Base-by-base conservation (phyloP, 2,888 invertebrate genomes). In the Epistrophella euchroma region DNA sequence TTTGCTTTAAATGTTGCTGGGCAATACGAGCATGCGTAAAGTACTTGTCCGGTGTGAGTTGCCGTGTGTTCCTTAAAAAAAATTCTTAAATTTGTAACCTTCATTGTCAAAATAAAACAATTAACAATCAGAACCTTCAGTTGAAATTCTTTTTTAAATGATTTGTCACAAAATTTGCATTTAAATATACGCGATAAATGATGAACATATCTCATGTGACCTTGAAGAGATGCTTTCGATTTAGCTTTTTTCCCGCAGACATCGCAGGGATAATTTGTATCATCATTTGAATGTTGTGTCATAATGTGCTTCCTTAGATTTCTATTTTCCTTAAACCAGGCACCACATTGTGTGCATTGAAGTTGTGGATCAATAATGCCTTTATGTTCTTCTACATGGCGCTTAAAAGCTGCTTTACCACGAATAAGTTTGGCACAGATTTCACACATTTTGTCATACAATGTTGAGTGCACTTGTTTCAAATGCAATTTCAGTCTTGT, bases 101-200 rank as follows among this genome's bases (percentile, higher is more conserved):
- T n/a, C 7, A 28, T 10, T 7, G 7, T 15, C 15, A 40, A 5
- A 37, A n/a, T 0, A n/a, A n/a, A n/a, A n/a, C n/a, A n/a, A n/a
- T 17, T 25, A 3, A 10, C 15, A n/a, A 15, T 17, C n/a, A 11
- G 6, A 28, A 84, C 79, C 66, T 70, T 79, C 13, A 85, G 15
- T 17, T 77, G 77, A n/a, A 73, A 60, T 17, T 89, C 88, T 84
- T 90, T 90, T 62, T 90, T 90, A 37, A 90, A 90, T 5, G 90
- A 89, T 28, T 90, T 90, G 4, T 90, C 91, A 73, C 90, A 91
- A 56, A 90, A 90, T 88, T 89, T 90, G 64, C 90, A 90, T 9
- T 88, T 89, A 68, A 90, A 90, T 10, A 19, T 43, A 2, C 71
- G 52, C 19, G 43, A 2, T 7, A 84, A 71, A 19, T 66, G n/a